These are phyloP conservation scores for Oxyruncus cristatus DNA, from an alignment of 2,113 vertebrate genomes.

Conservation along the genomic window DNA sequence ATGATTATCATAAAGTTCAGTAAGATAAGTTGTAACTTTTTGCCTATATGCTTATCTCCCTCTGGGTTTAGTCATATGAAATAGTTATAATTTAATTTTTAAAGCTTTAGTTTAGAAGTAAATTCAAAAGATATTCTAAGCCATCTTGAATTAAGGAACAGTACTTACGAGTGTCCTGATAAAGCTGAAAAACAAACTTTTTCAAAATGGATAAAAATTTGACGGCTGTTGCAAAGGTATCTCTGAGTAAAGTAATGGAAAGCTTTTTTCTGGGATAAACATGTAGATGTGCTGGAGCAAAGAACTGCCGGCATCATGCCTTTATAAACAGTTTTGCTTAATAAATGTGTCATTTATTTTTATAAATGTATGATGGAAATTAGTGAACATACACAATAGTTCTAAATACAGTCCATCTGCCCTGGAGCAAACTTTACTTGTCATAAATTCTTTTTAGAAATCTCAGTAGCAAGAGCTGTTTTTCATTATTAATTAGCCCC, in stretches of 20 bases:
- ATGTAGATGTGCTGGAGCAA: not conserved
- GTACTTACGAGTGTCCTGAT: not conserved
- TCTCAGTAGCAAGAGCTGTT: not conserved
- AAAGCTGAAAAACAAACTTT: not conserved
- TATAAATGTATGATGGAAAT: not conserved
- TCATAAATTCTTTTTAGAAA: not conserved
- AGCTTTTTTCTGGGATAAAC: not conserved
- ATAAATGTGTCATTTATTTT: not conserved
- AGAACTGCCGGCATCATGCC: not conserved
- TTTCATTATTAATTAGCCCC: not conserved
- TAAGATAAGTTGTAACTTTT: not conserved
- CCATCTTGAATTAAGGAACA: not conserved
- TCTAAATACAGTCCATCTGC: not conserved
- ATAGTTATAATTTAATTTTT: not conserved
- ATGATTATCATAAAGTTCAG: not conserved
- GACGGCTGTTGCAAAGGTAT: not conserved
- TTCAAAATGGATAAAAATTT: not conserved
- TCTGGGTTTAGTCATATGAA: not conserved
- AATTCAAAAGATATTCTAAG: not conserved
- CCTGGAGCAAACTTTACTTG: not conserved
- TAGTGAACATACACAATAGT: not conserved
- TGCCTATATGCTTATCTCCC: not conserved
- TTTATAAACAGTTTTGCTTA: slow-evolving; percentile 14
- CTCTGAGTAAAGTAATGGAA: not conserved
- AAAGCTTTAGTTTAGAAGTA: not conserved